Evolutionary conservation across 2,888 invertebrate species (phyloP), one percentile per base, ranked within the genome.

Genomic region (Netelia fuscicornis): DNA sequence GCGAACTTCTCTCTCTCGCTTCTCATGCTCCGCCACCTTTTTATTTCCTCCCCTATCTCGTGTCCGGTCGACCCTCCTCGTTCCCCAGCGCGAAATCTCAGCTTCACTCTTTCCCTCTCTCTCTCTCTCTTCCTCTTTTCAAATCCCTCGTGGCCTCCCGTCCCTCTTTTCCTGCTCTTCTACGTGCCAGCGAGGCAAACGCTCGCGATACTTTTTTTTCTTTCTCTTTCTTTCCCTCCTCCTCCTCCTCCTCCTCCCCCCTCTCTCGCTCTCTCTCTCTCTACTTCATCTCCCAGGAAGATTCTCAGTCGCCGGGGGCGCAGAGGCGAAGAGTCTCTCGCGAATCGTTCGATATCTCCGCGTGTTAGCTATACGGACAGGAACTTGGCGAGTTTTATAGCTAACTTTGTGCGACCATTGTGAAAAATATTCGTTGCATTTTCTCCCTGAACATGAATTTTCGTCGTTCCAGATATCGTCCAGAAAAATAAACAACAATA

Each of bases 311-410:
- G 48, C 82, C 62, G 62, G 64, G 75, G 70, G 79, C 60, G 52
- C 54, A 6, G 23, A 64, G 72, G 20, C 48, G 70, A 75, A 64
- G 64, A 52, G 37, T 60, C 72, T 54, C 74, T 37, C 65, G 65
- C 80, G 81, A 81, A 77, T 77, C 86, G 83, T 87, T 86, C 89
- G 86, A 84, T 87, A 84, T 83, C 82, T 72, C 62, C 30, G 52
- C 58, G 65, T 78, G 30, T 75, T 58, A 67, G 68, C 65, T 80
- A 17, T 72, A 80, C 54, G 44, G 17, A 58, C 6, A 11, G 56
- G 42, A 65, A 64, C 68, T 70, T 71, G 64, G 48, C 64, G 56
- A 70, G 17, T 71, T 72, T 83, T 54, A 52, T 48, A n/a, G 25
- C 62, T 56, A 56, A 17, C 54, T 80, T 56, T 71, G 23, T 75